A percentile compares a stretch with the other conserved stretches of the same genome.
Conservation (phyloP, 2,113 vertebrate species). For the Ictalurus furcatus region DNA sequence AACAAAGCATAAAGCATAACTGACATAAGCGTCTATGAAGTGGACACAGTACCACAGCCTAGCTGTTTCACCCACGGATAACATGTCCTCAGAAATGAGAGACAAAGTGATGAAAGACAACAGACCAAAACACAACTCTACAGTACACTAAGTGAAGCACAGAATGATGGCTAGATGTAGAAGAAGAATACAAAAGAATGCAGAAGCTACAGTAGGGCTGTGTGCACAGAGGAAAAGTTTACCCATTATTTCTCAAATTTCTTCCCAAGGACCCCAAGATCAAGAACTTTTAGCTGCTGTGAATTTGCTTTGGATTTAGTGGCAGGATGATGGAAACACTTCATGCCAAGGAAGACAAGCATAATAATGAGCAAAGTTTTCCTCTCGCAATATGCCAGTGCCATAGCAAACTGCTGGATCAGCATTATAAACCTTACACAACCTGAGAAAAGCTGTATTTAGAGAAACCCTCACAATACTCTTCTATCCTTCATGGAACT, state of each 20-base stretch:
- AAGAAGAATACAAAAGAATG: neutral
- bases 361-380: conserved; percentile 40
- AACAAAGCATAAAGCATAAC: neutral
- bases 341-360: conserved; percentile 15
- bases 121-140: neutral
- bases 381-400: conserved; percentile 11
- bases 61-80: neutral
- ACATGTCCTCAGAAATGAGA: neutral
- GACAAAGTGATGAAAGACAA: neutral
- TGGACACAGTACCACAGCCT: neutral
- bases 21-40: neutral
- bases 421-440: neutral
- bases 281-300: neutral
- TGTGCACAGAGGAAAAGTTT: neutral
- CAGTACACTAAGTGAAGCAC: neutral
- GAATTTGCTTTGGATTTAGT: conserved; percentile 35
- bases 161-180: neutral
- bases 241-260: neutral
- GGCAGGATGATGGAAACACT: conserved; percentile 11
- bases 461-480: neutral
- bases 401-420: neutral
- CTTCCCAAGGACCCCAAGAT: neutral
- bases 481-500: neutral
- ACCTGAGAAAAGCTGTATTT: neutral
- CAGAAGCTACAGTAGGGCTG: neutral